A percentile compares a stretch with the other conserved stretches of the same genome.
phyloP scores from a whole-genome alignment of 2,113 vertebrate species.

The Zingel zingel region DNA sequence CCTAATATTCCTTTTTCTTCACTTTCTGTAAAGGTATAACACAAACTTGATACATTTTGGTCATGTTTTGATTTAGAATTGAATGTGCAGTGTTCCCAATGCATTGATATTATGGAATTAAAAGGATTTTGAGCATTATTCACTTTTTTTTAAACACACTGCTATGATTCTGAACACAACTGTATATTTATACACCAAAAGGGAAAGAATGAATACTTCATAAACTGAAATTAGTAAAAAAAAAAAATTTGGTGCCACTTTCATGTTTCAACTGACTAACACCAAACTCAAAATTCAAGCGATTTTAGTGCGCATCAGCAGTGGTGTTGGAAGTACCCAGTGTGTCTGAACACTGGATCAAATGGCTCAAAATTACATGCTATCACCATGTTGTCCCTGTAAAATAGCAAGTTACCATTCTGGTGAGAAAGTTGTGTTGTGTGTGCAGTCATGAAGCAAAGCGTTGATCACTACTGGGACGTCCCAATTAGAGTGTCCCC shows the following conservation, averaged over 20 bases:
- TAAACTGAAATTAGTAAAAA: neutral
- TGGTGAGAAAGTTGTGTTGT: conserved; percentile 20
- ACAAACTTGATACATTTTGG: too few relatives aligned
- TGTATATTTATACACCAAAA: too few relatives aligned
- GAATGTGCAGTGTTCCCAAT: too few relatives aligned
- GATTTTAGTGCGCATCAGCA: neutral
- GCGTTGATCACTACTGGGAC: conserved; percentile 42
- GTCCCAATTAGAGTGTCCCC: conserved; percentile 59
- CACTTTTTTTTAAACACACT: too few relatives aligned
- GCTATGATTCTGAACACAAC: too few relatives aligned
- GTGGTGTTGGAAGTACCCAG: neutral
- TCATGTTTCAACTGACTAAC: neutral
- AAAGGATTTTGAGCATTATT: too few relatives aligned
- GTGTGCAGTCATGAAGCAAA: conserved; percentile 24
- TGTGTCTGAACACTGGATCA: neutral
- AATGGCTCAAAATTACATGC: neutral
- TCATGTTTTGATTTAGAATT: too few relatives aligned
- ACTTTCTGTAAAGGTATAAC: too few relatives aligned
- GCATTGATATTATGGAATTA: too few relatives aligned
- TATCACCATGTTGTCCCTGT: neutral
- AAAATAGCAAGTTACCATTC: neutral
- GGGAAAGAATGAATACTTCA: too few relatives aligned
- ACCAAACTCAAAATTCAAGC: neutral
- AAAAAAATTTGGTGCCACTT: too few relatives aligned
- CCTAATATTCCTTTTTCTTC: too few relatives aligned